Evolutionary conservation across 2,888 invertebrate genomes (phyloP).

Genomic region (Tubulanus polymorphus): DNA sequence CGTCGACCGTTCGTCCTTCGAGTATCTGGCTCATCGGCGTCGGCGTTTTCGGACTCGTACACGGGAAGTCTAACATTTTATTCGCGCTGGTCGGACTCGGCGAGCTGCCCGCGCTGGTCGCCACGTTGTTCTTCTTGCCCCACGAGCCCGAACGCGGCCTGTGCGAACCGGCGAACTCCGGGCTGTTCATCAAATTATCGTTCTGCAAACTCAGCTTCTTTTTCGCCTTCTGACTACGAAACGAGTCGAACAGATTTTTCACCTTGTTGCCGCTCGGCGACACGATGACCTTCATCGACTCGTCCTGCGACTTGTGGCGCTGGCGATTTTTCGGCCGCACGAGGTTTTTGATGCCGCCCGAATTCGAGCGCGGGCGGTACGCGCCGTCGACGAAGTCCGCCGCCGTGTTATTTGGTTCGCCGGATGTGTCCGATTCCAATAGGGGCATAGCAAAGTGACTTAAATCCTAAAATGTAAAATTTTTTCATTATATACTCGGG

Average conservation of each 20-base stretch:
- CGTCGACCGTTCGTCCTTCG: slow-evolving; percentile 33
- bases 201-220: not conserved
- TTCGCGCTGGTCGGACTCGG: not conserved
- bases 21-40: slow-evolving; percentile 47
- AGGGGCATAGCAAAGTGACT: slow-evolving; percentile 49
- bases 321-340: slow-evolving; percentile 9
- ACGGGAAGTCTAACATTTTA: not conserved
- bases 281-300: slow-evolving; percentile 15
- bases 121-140: slow-evolving; percentile 11
- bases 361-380: slow-evolving; percentile 39
- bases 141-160: slow-evolving; percentile 33
- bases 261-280: slow-evolving; percentile 36
- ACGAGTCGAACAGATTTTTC: slow-evolving; percentile 42
- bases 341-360: slow-evolving; percentile 21
- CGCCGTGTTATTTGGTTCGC: slow-evolving; percentile 16
- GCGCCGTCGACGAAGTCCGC: slow-evolving; percentile 28
- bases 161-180: slow-evolving; percentile 1
- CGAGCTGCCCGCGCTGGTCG: not conserved
- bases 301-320: slow-evolving; percentile 39
- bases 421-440: slow-evolving; percentile 30
- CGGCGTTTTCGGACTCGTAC: slow-evolving; percentile 7
- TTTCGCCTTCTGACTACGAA: slow-evolving; percentile 16
- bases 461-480: slow-evolving; percentile 38
- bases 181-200: not conserved
- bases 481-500: no score